phyloP scores from a whole-genome alignment of 2,888 invertebrate genomes.

The Sinotaia quadrata region DNA sequence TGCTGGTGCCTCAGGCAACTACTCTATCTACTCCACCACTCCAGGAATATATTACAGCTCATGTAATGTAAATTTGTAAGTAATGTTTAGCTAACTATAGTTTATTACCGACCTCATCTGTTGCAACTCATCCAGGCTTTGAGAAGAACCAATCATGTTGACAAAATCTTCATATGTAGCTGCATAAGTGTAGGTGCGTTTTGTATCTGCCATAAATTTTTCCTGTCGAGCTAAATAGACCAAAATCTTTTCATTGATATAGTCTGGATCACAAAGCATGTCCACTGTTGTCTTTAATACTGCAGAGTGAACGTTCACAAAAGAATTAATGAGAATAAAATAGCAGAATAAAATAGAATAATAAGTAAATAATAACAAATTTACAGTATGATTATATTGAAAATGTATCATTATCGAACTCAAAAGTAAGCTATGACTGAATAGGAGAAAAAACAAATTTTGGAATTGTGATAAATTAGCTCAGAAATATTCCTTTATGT shows the following conservation, averaged over 20 bases:
- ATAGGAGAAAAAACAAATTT: too few relatives aligned
- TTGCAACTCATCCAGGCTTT: slow-evolving; percentile 86
- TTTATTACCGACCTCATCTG: slow-evolving; percentile 80
- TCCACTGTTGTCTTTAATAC: slow-evolving; percentile 88
- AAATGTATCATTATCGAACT: too few relatives aligned
- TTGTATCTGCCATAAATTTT: slow-evolving; percentile 79
- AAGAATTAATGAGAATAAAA: too few relatives aligned
- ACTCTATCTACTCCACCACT: background rate
- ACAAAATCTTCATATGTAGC: slow-evolving; percentile 92
- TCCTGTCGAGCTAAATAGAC: slow-evolving; percentile 87
- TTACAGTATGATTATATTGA: too few relatives aligned
- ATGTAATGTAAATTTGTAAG: too few relatives aligned
- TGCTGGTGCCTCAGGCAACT: background rate
- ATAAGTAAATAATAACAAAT: too few relatives aligned
- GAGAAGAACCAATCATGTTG: slow-evolving; percentile 85
- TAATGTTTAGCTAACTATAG: too few relatives aligned
- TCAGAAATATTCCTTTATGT: too few relatives aligned
- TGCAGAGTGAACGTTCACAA: too few relatives aligned
- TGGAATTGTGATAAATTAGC: too few relatives aligned
- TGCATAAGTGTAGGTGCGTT: slow-evolving; percentile 88
- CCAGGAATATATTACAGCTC: background rate
- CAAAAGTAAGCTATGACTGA: too few relatives aligned
- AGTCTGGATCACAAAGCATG: slow-evolving; percentile 89
- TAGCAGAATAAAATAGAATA: too few relatives aligned
- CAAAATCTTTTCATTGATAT: slow-evolving; percentile 89